phyloP scores from a whole-genome alignment of 2,797 vertebrate genomes.

The Phrynocephalus vlangalii region DNA sequence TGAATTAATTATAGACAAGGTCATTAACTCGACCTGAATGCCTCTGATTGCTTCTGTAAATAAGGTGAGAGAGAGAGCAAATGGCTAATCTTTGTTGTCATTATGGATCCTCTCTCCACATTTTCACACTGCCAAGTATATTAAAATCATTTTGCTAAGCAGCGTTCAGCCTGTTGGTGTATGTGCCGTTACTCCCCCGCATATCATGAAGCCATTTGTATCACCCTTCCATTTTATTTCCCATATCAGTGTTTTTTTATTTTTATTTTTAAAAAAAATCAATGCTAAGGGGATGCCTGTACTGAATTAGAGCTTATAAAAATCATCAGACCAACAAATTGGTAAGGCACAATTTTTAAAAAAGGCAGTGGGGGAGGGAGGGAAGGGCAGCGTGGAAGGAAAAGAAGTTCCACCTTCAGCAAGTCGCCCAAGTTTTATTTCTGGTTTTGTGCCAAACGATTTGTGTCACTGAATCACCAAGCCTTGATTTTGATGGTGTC shows the following conservation, averaged over 20 bases:
- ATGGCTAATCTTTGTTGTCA: slow-evolving; percentile 82
- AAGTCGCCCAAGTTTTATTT: slow-evolving; percentile 71
- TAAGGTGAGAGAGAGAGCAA: slow-evolving; percentile 84
- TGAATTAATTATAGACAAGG: slow-evolving; percentile 86
- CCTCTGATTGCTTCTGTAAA: slow-evolving; percentile 85
- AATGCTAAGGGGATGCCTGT: slow-evolving; percentile 65
- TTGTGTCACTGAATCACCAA: slow-evolving; percentile 5
- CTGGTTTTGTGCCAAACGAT: slow-evolving; percentile 62
- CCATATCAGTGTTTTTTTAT: slow-evolving; percentile 69
- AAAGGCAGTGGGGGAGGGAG: slow-evolving; percentile 58
- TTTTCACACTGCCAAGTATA: slow-evolving; percentile 80
- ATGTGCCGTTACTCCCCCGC: slow-evolving; percentile 75
- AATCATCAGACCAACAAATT: slow-evolving; percentile 79
- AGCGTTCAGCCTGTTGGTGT: slow-evolving; percentile 74
- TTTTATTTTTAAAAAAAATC: slow-evolving; percentile 64
- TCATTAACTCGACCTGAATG: slow-evolving; percentile 86
- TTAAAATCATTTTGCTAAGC: slow-evolving; percentile 81
- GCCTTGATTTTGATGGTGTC: neutral
- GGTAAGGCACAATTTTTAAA: slow-evolving; percentile 75
- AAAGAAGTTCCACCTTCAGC: slow-evolving; percentile 48
- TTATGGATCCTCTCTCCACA: slow-evolving; percentile 80
- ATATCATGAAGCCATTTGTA: slow-evolving; percentile 72
- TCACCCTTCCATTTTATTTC: slow-evolving; percentile 78
- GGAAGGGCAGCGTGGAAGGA: slow-evolving; percentile 60
- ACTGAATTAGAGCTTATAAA: slow-evolving; percentile 77